phyloP scores from a whole-genome alignment of 2,888 invertebrate species.

The Ophioninae sp. region DNA sequence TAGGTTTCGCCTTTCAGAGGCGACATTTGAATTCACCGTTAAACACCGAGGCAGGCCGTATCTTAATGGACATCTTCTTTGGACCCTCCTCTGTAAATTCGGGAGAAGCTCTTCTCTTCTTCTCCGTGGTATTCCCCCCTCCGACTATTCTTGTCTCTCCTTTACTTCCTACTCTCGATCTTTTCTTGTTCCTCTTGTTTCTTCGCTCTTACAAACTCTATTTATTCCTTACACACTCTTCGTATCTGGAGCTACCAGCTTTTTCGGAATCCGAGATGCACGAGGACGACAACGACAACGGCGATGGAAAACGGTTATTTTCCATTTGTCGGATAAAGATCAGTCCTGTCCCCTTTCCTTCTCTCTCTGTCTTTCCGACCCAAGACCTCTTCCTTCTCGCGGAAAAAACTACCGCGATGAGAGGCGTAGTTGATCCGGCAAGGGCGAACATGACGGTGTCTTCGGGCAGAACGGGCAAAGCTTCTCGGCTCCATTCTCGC shows the following conservation, averaged over 20 bases:
- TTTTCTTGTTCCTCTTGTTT: constrained; percentile 39
- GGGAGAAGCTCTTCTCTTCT: constrained; percentile 52
- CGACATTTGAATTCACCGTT: constrained; percentile 74
- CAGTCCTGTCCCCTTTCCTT: constrained; percentile 16
- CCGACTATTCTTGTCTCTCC: constrained; percentile 38
- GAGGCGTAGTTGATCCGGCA: constrained; percentile 19
- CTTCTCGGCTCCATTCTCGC: constrained; percentile 10
- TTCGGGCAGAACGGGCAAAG: constrained; percentile 24
- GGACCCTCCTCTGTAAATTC: constrained; percentile 58
- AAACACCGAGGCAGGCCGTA: constrained; percentile 71
- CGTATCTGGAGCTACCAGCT: constrained; percentile 15
- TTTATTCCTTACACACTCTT: constrained; percentile 51
- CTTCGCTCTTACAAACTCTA: constrained; percentile 33
- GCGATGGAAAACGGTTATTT: constrained; percentile 58
- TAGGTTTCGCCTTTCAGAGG: constrained; percentile 44
- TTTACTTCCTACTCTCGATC: constrained; percentile 36
- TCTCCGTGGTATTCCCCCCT: constrained; percentile 34
- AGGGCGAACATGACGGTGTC: constrained; percentile 16
- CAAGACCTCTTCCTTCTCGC: background rate
- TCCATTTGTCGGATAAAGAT: constrained; percentile 62
- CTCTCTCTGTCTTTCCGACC: background rate
- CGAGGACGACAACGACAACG: constrained; percentile 21
- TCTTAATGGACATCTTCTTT: constrained; percentile 75
- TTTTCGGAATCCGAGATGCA: constrained; percentile 27
- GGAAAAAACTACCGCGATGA: constrained; percentile 24